Base-by-base conservation (phyloP, 2,888 invertebrate genomes). In the Drosophila antonietae region DNA sequence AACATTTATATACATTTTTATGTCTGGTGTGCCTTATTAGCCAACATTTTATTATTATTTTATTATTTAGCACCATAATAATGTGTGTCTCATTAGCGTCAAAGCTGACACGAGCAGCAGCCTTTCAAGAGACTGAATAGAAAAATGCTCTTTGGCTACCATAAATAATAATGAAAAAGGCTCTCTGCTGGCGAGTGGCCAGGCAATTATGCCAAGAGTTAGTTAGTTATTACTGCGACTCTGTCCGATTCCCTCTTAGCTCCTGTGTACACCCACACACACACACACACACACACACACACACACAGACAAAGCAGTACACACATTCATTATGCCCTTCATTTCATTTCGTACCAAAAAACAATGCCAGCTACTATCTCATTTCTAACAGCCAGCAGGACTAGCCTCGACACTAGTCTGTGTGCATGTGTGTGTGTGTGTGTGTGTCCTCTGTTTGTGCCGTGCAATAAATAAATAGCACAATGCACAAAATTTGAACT, bases 321-420 rank as follows among this genome's bases (percentile, higher is more conserved):
- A 52, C 67, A 65, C 81, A 81, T 75, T 75, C 76, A 81, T 83
- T 88, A 78, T 81, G 61, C 60, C 67, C 72, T 88, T 88, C 83
- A 88, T 83, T 84, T 83, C 76, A 76, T 80, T 83, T 75, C n/a
- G 68, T 64, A 62, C 60, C 61, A 69, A 88, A 81, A 84, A 81
- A 84, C 83, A 84, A 88, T 88, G 79, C 76, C 71, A 71, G 64
- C 52, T 83, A 81, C 89, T 88, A 88, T 84, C 83, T 88, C 79
- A 81, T 86, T 83, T 72, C 64, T 63, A 79, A 59, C 86, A 88
- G 81, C 49, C 61, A 49, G 52, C 60, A 58, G 43, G 33, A 51
- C 63, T 68, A 41, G 28, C n/a, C 35, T 51, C 57, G 39, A 65
- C 37, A 6, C 43, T 55, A 46, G 37, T 15, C 0, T 7, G 7